Conservation (phyloP, 2,888 invertebrate genomes). For the Zaprionus obscuricornis region DNA sequence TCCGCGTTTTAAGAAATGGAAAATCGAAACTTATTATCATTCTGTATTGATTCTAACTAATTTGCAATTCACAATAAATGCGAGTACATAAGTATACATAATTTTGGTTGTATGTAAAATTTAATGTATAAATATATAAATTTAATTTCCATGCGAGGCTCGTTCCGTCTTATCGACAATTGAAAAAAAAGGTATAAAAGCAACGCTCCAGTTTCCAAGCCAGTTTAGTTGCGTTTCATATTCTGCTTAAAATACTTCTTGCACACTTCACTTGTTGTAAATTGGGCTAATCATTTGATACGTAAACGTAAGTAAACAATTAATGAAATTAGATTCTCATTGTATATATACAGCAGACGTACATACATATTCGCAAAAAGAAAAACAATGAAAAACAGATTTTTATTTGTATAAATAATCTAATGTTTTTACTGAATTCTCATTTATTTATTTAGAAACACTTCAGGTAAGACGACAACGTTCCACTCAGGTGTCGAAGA, state of each 20-base stretch:
- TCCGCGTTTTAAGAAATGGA: conserved; percentile 22
- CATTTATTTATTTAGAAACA: conserved; percentile 25
- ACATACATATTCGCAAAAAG: no score
- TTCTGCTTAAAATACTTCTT: conserved; percentile 5
- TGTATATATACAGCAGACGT: no score
- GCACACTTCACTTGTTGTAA: conserved; percentile 18
- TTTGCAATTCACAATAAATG: conserved; percentile 24
- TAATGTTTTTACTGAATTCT: background rate
- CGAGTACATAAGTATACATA: background rate
- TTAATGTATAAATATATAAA: background rate
- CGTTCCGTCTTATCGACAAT: conserved; percentile 4
- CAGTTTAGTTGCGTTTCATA: conserved; percentile 21
- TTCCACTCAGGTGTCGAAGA: background rate
- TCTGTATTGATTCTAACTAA: conserved; percentile 12
- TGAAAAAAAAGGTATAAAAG: conserved; percentile 32
- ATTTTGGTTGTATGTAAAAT: conserved; percentile 6
- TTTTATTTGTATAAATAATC: conserved; percentile 26
- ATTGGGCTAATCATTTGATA: background rate
- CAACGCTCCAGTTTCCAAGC: background rate
- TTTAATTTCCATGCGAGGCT: background rate
- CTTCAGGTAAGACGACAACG: background rate
- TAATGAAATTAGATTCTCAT: background rate
- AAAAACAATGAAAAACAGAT: no score
- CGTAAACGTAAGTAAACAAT: background rate
- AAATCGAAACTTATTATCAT: conserved; percentile 4